Base-by-base conservation (phyloP, 2,888 invertebrate species). In the Yponomeuta sedellus region DNA sequence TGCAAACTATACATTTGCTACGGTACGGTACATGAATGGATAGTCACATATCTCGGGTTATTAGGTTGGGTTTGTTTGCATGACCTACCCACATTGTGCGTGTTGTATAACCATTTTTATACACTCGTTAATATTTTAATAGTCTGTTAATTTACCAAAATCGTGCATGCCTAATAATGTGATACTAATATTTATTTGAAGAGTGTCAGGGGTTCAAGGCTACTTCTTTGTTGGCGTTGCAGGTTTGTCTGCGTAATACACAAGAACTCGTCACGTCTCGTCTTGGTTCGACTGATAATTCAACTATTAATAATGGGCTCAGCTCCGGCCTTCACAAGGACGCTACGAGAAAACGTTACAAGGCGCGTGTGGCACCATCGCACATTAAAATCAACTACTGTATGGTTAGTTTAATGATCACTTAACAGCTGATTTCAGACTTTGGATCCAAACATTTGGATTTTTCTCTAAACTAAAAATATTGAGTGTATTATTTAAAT, bases 251-350 rank as follows among this genome's bases (percentile, higher is more conserved):
- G 81, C 79, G 81, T 82, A 86, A 86, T 81, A 73, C 71, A 73
- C 70, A 77, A 11, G 10, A 73, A 77, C 79, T 75, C 80, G 76
- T 80, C 81, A 85, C 34, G 34, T 34, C 84, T 82, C 82, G 73
- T 34, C 19, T 20, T 71, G 74, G 74, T 72, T 79, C 76, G 75
- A 77, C 77, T 77, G 75, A 78, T 72, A 73, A 75, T 73, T 75
- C 75, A 73, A 64, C 72, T 72, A 74, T 73, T 73, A 71, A 74
- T 76, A 73, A 77, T 78, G 80, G 77, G 76, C 75, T 80, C 79
- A 79, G 75, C 77, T 75, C 78, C 82, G 85, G 81, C 88, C 87
- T 88, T 88, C 82, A 71, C 86, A 88, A 88, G 88, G 88, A 86
- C 88, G 83, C 68, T 40, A 63, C 19, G 44, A 44, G 44, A 63